phyloP scores from a whole-genome alignment of 2,888 invertebrate species.

The Melanostoma mellinum region DNA sequence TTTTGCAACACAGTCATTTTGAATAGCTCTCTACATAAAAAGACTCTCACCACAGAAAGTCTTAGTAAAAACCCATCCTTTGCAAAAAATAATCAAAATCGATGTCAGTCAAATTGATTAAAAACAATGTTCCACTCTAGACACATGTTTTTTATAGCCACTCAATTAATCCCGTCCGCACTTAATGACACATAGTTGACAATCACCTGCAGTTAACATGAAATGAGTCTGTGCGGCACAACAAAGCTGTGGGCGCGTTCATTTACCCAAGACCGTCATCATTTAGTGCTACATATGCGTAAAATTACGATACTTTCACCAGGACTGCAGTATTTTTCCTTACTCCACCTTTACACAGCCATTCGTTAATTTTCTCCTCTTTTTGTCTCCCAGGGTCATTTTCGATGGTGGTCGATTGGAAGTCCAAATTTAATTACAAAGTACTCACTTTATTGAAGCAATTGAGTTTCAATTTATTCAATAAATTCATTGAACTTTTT shows the following conservation, averaged over 20 bases:
- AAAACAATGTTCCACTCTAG: too few relatives aligned
- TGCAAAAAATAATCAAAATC: too few relatives aligned
- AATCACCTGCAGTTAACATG: not conserved
- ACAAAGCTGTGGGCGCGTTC: not conserved
- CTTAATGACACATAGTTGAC: conserved; percentile 6
- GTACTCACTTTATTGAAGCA: conserved; percentile 51
- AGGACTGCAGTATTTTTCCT: conserved; percentile 31
- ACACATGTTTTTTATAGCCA: too few relatives aligned
- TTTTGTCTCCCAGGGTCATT: not conserved
- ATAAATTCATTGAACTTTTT: conserved; percentile 59
- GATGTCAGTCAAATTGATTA: too few relatives aligned
- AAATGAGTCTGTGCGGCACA: not conserved
- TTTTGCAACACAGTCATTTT: too few relatives aligned
- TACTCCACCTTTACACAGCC: not conserved
- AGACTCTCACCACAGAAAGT: too few relatives aligned
- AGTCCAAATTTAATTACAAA: conserved; percentile 61
- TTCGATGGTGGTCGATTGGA: conserved; percentile 1
- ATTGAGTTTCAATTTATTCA: conserved; percentile 63
- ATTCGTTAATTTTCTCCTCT: not conserved
- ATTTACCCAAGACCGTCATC: not conserved
- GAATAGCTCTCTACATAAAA: too few relatives aligned
- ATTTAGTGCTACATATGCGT: not conserved
- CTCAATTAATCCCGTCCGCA: not conserved
- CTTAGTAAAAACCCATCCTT: too few relatives aligned
- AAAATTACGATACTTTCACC: conserved; percentile 9